These are phyloP conservation scores for Teleopsis dalmanni DNA, from an alignment of 1,140 invertebrate genomes.

Conservation along the genomic window DNA sequence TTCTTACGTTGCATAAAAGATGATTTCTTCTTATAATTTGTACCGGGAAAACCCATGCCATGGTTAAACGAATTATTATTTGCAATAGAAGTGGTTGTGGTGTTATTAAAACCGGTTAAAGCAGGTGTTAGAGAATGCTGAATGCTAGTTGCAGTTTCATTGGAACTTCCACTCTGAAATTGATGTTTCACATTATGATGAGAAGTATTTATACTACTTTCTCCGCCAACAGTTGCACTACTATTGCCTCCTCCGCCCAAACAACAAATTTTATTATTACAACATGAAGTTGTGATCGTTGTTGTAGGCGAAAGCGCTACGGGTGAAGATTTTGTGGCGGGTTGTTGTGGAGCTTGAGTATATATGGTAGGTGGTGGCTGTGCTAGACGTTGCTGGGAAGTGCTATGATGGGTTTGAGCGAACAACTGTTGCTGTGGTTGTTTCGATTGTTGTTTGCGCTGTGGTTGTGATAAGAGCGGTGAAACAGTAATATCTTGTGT, in stretches of 20 bases:
- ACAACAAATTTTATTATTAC: conserved; percentile 20
- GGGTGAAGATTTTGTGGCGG: conserved; percentile 9
- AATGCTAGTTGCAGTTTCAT: neutral
- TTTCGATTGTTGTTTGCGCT: neutral
- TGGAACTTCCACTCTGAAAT: conserved; percentile 8
- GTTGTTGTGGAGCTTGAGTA: conserved; percentile 26
- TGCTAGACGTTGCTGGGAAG: neutral
- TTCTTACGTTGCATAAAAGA: conserved; percentile 37
- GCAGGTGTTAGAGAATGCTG: neutral
- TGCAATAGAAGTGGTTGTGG: neutral
- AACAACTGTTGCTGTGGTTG: neutral
- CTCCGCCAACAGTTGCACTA: no score
- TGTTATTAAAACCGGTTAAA: neutral
- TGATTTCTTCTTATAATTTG: conserved; percentile 29
- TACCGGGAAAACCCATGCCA: conserved; percentile 4
- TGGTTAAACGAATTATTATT: neutral
- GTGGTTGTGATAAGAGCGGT: neutral
- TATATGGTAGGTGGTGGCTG: conserved; percentile 23
- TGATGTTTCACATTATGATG: conserved; percentile 6
- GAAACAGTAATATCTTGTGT: no score
- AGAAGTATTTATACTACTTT: neutral
- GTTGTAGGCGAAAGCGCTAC: neutral
- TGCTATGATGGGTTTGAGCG: no score
- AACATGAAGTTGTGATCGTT: no score
- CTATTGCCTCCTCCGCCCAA: conserved; percentile 9